A percentile compares a stretch with the other conserved stretches of the same genome.
phyloP scores from a whole-genome alignment of 2,113 vertebrate genomes.

The Narcine bancroftii region DNA sequence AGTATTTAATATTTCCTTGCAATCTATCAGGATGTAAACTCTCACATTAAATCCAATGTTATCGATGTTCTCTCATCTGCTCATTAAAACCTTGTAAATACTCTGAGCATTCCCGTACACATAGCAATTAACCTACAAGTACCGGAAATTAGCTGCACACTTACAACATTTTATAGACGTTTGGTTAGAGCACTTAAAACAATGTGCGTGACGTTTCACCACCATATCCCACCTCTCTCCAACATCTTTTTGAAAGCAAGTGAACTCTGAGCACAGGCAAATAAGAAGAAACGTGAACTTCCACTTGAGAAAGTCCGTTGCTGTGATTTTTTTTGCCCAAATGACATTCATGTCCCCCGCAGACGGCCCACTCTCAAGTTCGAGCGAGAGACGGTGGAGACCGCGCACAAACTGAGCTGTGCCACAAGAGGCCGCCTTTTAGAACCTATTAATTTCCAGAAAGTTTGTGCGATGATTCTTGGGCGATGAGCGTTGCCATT shows the following conservation, averaged over 20 bases:
- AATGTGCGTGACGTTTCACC: neutral
- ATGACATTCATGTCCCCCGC: too few species aligned
- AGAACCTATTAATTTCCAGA: neutral
- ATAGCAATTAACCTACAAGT: too few species aligned
- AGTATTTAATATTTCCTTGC: too few species aligned
- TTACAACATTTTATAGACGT: neutral
- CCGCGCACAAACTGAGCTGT: neutral
- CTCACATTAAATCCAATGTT: too few species aligned
- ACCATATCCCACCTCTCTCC: neutral
- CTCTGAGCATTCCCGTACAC: too few species aligned
- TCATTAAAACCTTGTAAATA: too few species aligned
- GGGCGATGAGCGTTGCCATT: neutral
- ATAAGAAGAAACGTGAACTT: neutral
- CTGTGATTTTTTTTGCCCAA: neutral
- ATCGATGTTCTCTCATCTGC: too few species aligned
- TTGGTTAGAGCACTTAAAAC: neutral
- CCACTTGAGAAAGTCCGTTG: neutral
- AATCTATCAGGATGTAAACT: too few species aligned
- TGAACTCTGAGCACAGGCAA: neutral
- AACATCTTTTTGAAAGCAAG: neutral
- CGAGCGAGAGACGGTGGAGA: neutral
- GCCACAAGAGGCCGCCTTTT: constrained; percentile 11
- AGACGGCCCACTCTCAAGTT: neutral
- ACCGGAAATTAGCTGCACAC: too few species aligned
- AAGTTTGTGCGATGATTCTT: neutral